These are phyloP conservation scores for Bettongia penicillata DNA, from an alignment of 2,113 vertebrate genomes.

Conservation along the genomic window DNA sequence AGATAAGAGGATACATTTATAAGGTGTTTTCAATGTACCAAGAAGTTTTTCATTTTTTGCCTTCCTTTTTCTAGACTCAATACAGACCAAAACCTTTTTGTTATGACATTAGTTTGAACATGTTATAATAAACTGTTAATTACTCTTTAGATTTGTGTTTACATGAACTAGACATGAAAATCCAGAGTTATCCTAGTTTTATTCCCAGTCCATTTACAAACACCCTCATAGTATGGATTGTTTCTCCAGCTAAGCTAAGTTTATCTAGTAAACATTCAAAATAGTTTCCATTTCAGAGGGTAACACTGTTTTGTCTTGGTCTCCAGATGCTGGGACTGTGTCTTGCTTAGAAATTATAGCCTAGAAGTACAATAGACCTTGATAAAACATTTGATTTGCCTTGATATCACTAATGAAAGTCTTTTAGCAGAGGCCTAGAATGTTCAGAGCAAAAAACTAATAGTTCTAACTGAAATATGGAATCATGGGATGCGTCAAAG, in stretches of 20 bases:
- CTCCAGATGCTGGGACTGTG: neutral
- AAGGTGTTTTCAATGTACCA: neutral
- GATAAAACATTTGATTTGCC: constrained; percentile 13
- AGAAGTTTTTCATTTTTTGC: neutral
- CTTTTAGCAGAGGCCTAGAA: neutral
- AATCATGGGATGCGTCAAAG: neutral
- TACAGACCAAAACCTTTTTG: neutral
- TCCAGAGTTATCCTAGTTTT: neutral
- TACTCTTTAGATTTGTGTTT: neutral
- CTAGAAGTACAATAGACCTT: neutral
- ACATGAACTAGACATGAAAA: neutral
- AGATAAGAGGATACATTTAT: neutral
- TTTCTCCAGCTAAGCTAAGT: neutral
- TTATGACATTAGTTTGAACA: neutral
- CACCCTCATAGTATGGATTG: neutral
- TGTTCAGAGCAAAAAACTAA: neutral
- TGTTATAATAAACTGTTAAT: neutral
- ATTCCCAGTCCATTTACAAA: neutral
- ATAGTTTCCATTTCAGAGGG: neutral
- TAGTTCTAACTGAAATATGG: neutral
- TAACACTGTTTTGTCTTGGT: neutral
- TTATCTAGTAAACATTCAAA: neutral
- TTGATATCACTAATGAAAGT: constrained; percentile 22
- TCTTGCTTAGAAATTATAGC: neutral
- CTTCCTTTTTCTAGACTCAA: neutral